These are phyloP conservation scores for Drosophila barbarae DNA, from an alignment of 2,888 invertebrate species.

Conservation along the genomic window DNA sequence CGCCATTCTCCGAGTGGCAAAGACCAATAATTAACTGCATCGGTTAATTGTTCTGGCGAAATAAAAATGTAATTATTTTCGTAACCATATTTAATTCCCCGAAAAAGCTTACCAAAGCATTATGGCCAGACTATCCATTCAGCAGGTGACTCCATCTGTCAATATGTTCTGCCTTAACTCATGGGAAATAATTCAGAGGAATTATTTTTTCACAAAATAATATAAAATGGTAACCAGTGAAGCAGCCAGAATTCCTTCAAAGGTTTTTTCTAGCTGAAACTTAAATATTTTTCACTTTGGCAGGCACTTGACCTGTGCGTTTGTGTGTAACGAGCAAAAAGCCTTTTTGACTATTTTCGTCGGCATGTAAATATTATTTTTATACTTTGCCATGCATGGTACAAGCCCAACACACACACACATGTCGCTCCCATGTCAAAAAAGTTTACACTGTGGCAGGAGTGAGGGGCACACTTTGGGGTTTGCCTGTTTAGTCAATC, in stretches of 20 bases:
- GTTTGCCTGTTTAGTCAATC: constrained; percentile 66
- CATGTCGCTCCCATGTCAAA: constrained; percentile 32
- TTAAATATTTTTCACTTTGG: constrained; percentile 17
- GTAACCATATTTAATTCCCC: background rate
- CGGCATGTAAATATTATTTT: constrained; percentile 65
- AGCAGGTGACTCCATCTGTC: constrained; percentile 1
- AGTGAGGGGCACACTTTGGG: constrained; percentile 31
- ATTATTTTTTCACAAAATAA: background rate
- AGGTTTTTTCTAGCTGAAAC: background rate
- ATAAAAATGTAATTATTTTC: constrained; percentile 28
- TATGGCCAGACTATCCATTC: background rate
- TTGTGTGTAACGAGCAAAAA: constrained; percentile 31
- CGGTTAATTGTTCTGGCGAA: constrained; percentile 43
- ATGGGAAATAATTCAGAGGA: background rate
- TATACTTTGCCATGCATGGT: constrained; percentile 48
- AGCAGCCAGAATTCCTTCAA: background rate
- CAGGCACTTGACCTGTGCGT: constrained; percentile 33
- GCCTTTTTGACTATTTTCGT: constrained; percentile 44
- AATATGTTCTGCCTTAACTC: background rate
- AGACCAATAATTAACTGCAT: constrained; percentile 56
- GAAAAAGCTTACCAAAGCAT: background rate
- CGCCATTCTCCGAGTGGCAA: constrained; percentile 20
- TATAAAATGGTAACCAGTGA: background rate
- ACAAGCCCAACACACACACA: constrained; percentile 14
- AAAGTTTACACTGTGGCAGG: constrained; percentile 37